phyloP scores from a whole-genome alignment of 2,113 vertebrate genomes.

The Pseudorectes ferrugineus region DNA sequence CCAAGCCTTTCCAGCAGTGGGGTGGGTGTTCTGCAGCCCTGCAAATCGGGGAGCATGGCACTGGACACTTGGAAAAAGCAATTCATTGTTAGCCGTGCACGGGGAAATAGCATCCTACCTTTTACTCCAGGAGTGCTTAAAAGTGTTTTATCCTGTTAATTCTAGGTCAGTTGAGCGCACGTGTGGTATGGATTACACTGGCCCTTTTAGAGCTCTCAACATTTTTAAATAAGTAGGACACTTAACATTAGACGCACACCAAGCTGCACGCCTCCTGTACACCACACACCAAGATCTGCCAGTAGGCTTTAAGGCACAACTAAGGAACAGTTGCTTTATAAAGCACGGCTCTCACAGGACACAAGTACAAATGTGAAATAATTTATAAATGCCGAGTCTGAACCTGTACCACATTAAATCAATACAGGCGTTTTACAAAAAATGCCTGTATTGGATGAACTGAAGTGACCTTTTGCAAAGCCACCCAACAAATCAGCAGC shows the following conservation, averaged over 20 bases:
- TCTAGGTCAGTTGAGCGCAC: neutral
- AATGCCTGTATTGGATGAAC: neutral
- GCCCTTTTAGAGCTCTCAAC: neutral
- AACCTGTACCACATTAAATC: neutral
- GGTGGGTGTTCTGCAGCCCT: neutral
- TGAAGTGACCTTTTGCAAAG: neutral
- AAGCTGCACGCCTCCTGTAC: neutral
- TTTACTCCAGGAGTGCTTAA: neutral
- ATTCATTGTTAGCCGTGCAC: accelerated
- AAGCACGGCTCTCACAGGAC: neutral
- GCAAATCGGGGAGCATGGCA: accelerated
- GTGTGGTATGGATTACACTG: slow-evolving; percentile 23
- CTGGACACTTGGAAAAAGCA: neutral
- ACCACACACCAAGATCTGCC: neutral
- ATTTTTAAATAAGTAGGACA: slow-evolving; percentile 21
- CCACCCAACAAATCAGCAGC: neutral
- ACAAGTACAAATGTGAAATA: neutral
- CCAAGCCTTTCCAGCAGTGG: accelerated
- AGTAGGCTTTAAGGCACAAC: neutral
- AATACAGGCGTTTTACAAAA: neutral
- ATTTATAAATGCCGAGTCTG: neutral
- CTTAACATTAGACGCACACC: neutral
- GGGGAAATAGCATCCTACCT: accelerated
- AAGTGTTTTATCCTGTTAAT: neutral
- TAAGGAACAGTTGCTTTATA: neutral